Evolutionary conservation across 2,888 invertebrate species (phyloP), one percentile per base, ranked within the genome.

Genomic region (Horisme vitalbata): DNA sequence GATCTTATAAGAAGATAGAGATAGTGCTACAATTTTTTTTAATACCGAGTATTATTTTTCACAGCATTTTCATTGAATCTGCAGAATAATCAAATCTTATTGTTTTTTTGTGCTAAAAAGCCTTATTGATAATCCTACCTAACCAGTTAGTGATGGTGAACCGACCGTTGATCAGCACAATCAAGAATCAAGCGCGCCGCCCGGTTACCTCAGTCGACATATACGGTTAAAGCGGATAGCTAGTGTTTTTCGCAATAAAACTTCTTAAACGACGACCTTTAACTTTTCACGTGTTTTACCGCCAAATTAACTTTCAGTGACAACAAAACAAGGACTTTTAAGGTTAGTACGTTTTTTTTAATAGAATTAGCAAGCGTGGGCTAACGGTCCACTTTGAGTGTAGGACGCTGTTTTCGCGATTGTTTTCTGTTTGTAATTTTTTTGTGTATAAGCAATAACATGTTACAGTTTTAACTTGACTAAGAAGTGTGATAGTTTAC

Each of bases 121-220:
- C n/a, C n/a, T n/a, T n/a, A n/a, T n/a, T n/a, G 11, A 27, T 32
- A 38, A 18, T 48, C 48, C 38, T 26, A 9, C 6, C 46, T 41
- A 38, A 32, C 3, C 13, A n/a, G 11, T 12, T 0, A 24, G 4
- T 41, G 28, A 41, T 67, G 46, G 71, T 41, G 47, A 53, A 58
- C 46, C 61, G 59, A 64, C 51, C 46, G 20, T 41, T 35, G 63
- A 63, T 61, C 64, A 55, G 50, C 60, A 65, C 54, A 56, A 62
- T 64, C 65, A 63, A 60, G 38, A 39, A 62, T 41, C 50, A 37
- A 62, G 45, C 35, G 23, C 13, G 10, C 34, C 27, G 49, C 63
- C 60, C 63, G 65, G 66, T 69, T 65, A 59, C 65, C 61, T 66
- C 65, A 73, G 71, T 74, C 63, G 63, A 64, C 63, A 56, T 49